Evolutionary conservation across 2,113 vertebrate species (phyloP).

Genomic region (Raja brachyura): DNA sequence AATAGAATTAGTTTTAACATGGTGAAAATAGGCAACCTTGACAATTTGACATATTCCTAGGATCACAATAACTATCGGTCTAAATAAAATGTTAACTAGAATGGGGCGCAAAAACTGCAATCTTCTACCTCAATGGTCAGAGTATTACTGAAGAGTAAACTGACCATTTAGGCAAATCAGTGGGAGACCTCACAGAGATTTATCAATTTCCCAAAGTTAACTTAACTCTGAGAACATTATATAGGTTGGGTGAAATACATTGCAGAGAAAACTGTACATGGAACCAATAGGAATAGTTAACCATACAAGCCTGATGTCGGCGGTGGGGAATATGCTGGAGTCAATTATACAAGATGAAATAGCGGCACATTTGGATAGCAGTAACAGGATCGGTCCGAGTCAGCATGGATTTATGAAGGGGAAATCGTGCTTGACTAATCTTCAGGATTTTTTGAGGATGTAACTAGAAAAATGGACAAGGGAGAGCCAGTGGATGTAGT

Average conservation of each 20-base stretch:
- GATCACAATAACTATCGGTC: neutral
- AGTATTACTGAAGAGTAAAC: no score
- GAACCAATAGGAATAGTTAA: neutral
- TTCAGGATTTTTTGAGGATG: no score
- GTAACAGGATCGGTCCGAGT: no score
- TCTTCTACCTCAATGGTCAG: no score
- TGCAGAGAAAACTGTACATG: neutral
- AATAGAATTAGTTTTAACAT: neutral
- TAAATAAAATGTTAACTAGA: neutral
- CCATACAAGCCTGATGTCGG: neutral
- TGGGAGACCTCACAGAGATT: neutral
- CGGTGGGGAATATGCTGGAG: no score
- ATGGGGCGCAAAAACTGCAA: neutral
- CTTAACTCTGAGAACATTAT: neutral
- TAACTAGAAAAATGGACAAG: no score
- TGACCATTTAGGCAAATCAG: neutral
- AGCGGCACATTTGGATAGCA: no score
- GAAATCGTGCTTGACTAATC: no score
- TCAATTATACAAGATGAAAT: no score
- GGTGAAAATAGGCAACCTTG: neutral
- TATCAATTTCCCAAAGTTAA: no score
- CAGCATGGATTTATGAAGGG: no score
- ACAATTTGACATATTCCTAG: neutral
- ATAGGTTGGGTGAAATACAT: neutral
- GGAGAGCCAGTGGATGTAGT: no score